phyloP scores from a whole-genome alignment of 2,113 vertebrate species.

The Chiloscyllium plagiosum region DNA sequence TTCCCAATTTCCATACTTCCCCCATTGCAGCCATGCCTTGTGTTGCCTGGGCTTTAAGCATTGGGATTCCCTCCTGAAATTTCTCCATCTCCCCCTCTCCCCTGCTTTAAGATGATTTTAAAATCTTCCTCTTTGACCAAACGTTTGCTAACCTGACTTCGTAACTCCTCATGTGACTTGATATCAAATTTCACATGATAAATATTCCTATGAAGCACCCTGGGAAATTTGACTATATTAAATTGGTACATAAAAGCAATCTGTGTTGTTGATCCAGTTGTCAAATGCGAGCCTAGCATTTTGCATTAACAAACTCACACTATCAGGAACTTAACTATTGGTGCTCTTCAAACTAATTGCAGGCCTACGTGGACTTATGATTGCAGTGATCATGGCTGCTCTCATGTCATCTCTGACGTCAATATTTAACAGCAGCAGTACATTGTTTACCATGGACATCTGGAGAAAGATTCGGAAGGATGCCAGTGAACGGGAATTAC shows the following conservation, averaged over 20 bases:
- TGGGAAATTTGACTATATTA: not conserved
- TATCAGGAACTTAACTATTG: not conserved
- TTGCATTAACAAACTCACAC: not conserved
- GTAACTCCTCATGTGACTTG: not conserved
- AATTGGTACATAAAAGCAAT: not conserved
- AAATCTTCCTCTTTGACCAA: not conserved
- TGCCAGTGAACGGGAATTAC: slow-evolving; percentile 71
- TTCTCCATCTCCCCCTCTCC: not conserved
- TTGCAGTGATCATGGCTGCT: slow-evolving; percentile 81
- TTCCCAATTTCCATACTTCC: not conserved
- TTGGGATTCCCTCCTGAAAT: not conserved
- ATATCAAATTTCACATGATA: not conserved
- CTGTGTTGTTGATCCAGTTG: not conserved
- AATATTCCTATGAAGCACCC: not conserved
- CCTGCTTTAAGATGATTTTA: not conserved
- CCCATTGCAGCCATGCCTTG: not conserved
- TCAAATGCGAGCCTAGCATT: not conserved
- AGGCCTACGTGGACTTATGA: slow-evolving; percentile 83
- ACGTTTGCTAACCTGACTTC: not conserved
- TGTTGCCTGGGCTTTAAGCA: not conserved
- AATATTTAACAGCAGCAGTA: slow-evolving; percentile 84
- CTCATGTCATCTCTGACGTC: slow-evolving; percentile 85
- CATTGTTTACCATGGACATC: slow-evolving; percentile 85
- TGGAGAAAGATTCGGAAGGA: slow-evolving; percentile 69
- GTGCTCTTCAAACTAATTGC: slow-evolving; percentile 6